Evolutionary conservation across 2,797 vertebrate species (phyloP).

Genomic region (Cossypha niveicapilla): DNA sequence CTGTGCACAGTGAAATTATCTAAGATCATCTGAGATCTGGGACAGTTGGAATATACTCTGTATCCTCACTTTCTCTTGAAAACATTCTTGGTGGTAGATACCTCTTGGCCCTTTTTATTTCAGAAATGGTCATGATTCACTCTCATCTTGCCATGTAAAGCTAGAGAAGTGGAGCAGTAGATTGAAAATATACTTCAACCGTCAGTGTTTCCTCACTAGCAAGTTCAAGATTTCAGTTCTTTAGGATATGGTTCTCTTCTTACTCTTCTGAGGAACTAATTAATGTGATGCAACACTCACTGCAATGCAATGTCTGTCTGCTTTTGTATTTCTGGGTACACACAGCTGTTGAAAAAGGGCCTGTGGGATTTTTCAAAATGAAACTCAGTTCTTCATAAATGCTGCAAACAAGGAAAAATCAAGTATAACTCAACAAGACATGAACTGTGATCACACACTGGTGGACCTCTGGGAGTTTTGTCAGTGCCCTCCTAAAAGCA

Average conservation of each 20-base stretch:
- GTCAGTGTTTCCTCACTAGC: neutral
- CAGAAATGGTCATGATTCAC: neutral
- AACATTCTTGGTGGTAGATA: neutral
- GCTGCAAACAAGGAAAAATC: neutral
- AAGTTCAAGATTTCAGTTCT: neutral
- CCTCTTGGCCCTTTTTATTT: neutral
- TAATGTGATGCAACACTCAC: neutral
- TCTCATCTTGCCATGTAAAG: neutral
- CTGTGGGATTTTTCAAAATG: neutral
- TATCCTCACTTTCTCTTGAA: neutral
- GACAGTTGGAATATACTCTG: neutral
- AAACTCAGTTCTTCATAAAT: neutral
- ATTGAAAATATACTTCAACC: neutral
- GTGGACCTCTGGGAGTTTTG: neutral
- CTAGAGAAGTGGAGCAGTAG: neutral
- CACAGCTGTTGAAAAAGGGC: neutral
- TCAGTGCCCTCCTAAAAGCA: neutral
- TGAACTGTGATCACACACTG: neutral
- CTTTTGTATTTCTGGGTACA: neutral
- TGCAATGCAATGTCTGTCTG: neutral
- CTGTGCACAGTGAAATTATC: neutral
- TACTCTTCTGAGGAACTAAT: neutral
- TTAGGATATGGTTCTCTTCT: neutral
- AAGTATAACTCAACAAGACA: neutral
- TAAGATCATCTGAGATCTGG: neutral